Percentiles rank a stretch among this genome's conserved stretches.
Conservation (phyloP, 2,113 vertebrate genomes). For the Hyla sarda region DNA sequence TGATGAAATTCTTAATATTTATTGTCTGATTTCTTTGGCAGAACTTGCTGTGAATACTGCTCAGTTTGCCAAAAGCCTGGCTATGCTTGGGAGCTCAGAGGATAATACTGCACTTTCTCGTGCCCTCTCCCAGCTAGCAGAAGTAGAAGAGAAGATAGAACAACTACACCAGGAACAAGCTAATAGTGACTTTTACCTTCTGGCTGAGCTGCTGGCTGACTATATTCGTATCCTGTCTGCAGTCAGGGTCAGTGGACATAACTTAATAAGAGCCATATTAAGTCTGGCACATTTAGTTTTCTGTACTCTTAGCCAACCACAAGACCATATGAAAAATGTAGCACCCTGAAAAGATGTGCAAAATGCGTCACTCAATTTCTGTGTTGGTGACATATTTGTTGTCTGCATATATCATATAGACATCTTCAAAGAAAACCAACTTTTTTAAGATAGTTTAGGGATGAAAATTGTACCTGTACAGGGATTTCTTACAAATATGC, state of each 20-base stretch:
- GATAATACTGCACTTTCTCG: constrained; percentile 96
- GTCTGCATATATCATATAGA: too few relatives aligned
- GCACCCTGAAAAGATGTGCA: too few relatives aligned
- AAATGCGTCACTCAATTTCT: too few relatives aligned
- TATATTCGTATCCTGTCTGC: constrained; percentile 92
- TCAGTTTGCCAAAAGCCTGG: constrained; percentile 93
- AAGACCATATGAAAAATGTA: too few relatives aligned
- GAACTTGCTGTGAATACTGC: constrained; percentile 88
- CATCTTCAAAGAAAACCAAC: too few relatives aligned
- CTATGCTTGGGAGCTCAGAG: constrained; percentile 96
- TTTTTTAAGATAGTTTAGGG: too few relatives aligned
- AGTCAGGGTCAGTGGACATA: constrained; percentile 79
- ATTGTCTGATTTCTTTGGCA: constrained; percentile 51
- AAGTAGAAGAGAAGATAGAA: constrained; percentile 97
- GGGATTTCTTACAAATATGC: too few relatives aligned
- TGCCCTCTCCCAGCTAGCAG: constrained; percentile 93
- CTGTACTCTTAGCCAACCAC: too few relatives aligned
- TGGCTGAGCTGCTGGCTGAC: constrained; percentile 92
- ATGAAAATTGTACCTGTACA: too few relatives aligned
- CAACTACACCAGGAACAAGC: constrained; percentile 96
- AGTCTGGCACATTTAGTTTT: too few relatives aligned
- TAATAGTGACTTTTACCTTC: constrained; percentile 86
- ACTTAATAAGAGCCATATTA: not conserved
- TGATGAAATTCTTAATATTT: not conserved
- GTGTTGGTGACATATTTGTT: too few relatives aligned